These are phyloP conservation scores for Coreius guichenoti DNA, from an alignment of 2,797 vertebrate genomes.

Conservation along the genomic window DNA sequence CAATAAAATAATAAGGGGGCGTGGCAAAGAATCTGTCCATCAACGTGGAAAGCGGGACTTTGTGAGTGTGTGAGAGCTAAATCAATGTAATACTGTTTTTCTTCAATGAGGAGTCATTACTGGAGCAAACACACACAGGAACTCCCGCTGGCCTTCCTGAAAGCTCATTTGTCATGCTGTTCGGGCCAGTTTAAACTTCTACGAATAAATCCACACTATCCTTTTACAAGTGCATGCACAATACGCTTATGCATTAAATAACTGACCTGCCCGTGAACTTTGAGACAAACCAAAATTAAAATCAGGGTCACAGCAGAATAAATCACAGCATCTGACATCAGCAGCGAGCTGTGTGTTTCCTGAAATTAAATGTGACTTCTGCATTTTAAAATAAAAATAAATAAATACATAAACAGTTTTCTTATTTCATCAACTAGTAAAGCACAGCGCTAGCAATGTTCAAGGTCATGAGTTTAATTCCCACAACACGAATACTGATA, in stretches of 20 bases:
- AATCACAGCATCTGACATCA: background rate
- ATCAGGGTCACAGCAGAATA: background rate
- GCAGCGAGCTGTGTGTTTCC: background rate
- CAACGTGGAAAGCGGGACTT: background rate
- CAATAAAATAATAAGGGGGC: background rate
- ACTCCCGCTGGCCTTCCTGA: background rate
- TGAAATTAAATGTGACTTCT: background rate
- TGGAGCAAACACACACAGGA: conserved; percentile 1
- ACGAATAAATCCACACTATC: conserved; percentile 8
- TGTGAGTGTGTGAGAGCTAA: background rate
- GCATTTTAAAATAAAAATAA: background rate
- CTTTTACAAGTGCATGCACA: background rate
- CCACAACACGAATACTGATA: background rate
- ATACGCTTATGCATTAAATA: background rate
- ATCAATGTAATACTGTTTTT: background rate
- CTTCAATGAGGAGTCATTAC: conserved; percentile 20
- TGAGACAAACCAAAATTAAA: background rate
- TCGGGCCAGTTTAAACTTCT: background rate
- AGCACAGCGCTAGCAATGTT: background rate
- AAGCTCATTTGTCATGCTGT: conserved; percentile 22
- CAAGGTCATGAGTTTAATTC: background rate
- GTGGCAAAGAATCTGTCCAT: background rate
- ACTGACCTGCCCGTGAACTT: conserved; percentile 25
- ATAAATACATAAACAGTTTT: background rate
- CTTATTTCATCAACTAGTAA: background rate